A percentile compares a stretch with the other conserved stretches of the same genome.
These are phyloP conservation scores for Tragelaphus strepsiceros DNA, from an alignment of 2,113 vertebrate species.

Conservation along the genomic window DNA sequence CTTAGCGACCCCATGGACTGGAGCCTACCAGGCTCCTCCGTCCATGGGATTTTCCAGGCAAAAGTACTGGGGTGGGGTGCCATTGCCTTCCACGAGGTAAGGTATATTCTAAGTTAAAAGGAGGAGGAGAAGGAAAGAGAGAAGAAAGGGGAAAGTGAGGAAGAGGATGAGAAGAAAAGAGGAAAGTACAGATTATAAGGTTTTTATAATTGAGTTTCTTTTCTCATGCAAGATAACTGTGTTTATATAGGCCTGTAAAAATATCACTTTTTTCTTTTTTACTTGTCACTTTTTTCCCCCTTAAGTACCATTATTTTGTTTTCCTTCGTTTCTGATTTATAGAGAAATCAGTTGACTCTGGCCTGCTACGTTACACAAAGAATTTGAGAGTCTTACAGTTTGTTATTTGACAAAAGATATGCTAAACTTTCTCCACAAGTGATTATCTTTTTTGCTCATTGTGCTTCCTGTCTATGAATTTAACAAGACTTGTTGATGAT, in stretches of 20 bases:
- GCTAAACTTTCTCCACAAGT: background rate
- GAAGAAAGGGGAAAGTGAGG: background rate
- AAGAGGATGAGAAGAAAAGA: background rate
- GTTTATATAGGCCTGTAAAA: background rate
- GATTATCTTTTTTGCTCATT: background rate
- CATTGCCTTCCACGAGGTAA: too few species aligned
- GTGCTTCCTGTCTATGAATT: background rate
- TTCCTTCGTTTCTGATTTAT: background rate
- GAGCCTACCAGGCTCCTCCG: too few species aligned
- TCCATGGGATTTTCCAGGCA: too few species aligned
- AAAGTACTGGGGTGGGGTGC: too few species aligned
- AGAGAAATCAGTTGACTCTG: background rate
- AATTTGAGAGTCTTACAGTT: background rate
- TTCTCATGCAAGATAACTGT: background rate
- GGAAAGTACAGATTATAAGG: background rate
- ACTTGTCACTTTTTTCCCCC: background rate
- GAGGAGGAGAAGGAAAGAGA: background rate
- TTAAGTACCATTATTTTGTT: background rate
- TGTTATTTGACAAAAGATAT: slow-evolving; percentile 16
- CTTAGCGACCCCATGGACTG: too few species aligned
- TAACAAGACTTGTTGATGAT: background rate
- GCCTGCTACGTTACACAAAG: background rate
- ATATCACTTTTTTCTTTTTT: background rate
- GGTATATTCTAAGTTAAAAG: background rate
- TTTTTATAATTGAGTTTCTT: background rate